Evolutionary conservation across 2,888 invertebrate species (phyloP), one percentile per base, ranked within the genome.

Genomic region (Polymixis lichenea): DNA sequence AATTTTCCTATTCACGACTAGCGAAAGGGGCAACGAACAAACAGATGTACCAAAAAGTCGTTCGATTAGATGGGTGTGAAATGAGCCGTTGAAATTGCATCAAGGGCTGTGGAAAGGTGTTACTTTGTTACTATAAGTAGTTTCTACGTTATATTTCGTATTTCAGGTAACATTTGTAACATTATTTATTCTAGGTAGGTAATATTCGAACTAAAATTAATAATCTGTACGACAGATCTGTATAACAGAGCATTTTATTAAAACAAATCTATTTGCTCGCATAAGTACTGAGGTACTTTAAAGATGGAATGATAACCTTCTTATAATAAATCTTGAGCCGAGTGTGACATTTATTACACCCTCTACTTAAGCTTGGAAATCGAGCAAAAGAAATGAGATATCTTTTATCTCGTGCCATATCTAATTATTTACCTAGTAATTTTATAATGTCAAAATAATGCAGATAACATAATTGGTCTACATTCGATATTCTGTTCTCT

Each of bases 31-130:
- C 74, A 73, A 67, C 64, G 74, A 83, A 82, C 84, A 86, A 84
- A 89, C 82, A 86, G 85, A 87, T 86, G 81, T 86, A 86, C 85
- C 86, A 86, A 88, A 91, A 89, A 90, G 89, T 88, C 89, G 85
- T 91, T 90, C 85, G 89, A 91, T 90, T 91, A 87, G 88, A 91
- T 90, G 90, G 86, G 85, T 86, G 89, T 88, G 89, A 89, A 91
- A 91, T 91, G 91, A 90, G 85, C 88, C 91, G 86, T 88, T 72
- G 86, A 89, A 90, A 91, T 91, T 91, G 91, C 90, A 91, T 76
- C 86, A 84, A 88, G 88, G 90, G 87, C 86, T 87, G 86, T 80
- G 86, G 83, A 87, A 88, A 89, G 90, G 87, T 83, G 83, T 77
- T 82, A 75, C 68, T 78, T 77, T 84, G 79, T 77, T 81, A 75